Evolutionary conservation across 2,797 vertebrate genomes (phyloP).

Genomic region (Hapalemur alaotrensis): DNA sequence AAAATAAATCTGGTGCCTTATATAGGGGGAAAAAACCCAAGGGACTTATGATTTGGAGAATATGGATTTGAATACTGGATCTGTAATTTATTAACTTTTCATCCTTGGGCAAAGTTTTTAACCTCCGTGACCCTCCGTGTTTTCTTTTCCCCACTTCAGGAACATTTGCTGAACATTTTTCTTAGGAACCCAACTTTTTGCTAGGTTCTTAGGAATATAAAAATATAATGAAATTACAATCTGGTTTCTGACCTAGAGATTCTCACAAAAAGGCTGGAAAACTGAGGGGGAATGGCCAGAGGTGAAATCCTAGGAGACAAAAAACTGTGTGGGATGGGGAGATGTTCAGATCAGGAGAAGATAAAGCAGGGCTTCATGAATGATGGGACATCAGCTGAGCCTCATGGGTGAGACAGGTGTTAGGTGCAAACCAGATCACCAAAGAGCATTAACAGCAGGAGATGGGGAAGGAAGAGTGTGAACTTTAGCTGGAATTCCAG

Average conservation of each 20-base stretch:
- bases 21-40: background rate
- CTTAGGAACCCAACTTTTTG: background rate
- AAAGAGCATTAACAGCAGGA: background rate
- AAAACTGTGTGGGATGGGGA: background rate
- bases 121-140: background rate
- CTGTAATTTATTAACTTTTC: constrained; percentile 33
- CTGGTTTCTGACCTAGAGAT: background rate
- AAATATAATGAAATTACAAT: background rate
- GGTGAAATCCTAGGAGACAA: background rate
- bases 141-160: background rate
- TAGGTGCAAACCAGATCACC: background rate
- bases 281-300: background rate
- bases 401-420: background rate
- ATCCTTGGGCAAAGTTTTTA: background rate
- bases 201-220: background rate
- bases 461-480: background rate
- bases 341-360: background rate
- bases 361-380: background rate
- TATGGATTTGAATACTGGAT: background rate
- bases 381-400: background rate
- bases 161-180: constrained; percentile 8
- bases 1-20: constrained; percentile 23
- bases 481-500: background rate
- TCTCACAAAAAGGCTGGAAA: background rate
- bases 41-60: background rate